Conservation (phyloP, 2,888 invertebrate genomes). For the Chalcosyrphus nemorum region DNA sequence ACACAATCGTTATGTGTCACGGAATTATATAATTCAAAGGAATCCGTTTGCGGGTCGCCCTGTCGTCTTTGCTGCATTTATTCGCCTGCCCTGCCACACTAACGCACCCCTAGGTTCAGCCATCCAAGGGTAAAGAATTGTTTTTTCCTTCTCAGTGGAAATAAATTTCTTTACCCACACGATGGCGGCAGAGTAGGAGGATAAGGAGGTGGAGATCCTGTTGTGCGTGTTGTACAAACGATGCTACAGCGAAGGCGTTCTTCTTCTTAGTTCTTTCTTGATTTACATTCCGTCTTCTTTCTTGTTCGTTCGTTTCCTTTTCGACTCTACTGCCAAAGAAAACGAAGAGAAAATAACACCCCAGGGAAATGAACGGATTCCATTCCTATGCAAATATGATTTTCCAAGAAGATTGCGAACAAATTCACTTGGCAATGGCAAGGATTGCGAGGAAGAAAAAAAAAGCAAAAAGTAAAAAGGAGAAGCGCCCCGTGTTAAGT, state of each 20-base stretch:
- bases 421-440: slow-evolving; percentile 69
- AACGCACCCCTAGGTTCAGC: neutral
- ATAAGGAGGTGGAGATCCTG: slow-evolving; percentile 28
- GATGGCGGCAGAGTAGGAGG: too few species aligned
- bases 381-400: slow-evolving; percentile 73
- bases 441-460: neutral
- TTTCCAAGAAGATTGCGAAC: slow-evolving; percentile 72
- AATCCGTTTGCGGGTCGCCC: slow-evolving; percentile 64
- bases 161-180: slow-evolving; percentile 41
- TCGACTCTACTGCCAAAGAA: slow-evolving; percentile 32
- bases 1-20: slow-evolving; percentile 65
- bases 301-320: slow-evolving; percentile 19
- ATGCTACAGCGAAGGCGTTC: slow-evolving; percentile 45
- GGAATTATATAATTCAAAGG: slow-evolving; percentile 69
- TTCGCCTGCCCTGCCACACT: slow-evolving; percentile 2
- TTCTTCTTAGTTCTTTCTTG: slow-evolving; percentile 52
- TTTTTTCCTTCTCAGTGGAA: slow-evolving; percentile 35
- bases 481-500: slow-evolving; percentile 51
- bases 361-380: slow-evolving; percentile 71
- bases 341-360: slow-evolving; percentile 68
- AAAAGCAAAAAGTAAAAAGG: neutral
- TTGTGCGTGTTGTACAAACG: slow-evolving; percentile 61
- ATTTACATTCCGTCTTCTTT: slow-evolving; percentile 55
- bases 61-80: slow-evolving; percentile 49
- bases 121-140: slow-evolving; percentile 8